These are phyloP conservation scores for Platanista minor DNA, from an alignment of 2,113 vertebrate species.

Conservation along the genomic window DNA sequence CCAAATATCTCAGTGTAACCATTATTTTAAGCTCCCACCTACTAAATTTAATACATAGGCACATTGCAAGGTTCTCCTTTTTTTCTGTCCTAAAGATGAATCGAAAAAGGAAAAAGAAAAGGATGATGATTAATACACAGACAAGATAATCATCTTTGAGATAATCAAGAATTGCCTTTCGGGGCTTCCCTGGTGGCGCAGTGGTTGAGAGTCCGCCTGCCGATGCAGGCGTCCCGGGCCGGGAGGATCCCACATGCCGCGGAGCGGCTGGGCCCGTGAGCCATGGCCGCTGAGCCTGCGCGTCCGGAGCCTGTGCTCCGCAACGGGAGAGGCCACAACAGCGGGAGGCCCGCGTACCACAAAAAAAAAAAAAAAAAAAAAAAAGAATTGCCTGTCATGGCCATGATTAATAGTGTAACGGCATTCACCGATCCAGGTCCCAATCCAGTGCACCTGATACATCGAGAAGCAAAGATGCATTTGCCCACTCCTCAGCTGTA, in stretches of 20 bases:
- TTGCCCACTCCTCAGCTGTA: background rate
- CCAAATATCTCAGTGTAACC: conserved; percentile 25
- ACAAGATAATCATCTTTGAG: background rate
- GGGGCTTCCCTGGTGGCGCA: too few relatives aligned
- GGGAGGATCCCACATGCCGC: too few relatives aligned
- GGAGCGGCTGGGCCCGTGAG: too few relatives aligned
- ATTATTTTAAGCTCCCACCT: conserved; percentile 6
- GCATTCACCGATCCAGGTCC: background rate
- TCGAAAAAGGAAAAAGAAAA: background rate
- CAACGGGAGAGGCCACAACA: too few relatives aligned
- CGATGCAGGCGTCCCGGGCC: too few relatives aligned
- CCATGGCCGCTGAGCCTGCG: too few relatives aligned
- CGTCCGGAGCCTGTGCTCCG: too few relatives aligned
- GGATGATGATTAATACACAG: background rate
- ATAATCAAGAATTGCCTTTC: background rate
- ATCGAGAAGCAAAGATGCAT: background rate
- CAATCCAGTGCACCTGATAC: background rate
- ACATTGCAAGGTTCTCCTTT: background rate
- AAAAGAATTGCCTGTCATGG: background rate
- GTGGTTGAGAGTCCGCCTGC: too few relatives aligned
- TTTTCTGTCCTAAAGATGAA: background rate
- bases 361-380: too few relatives aligned
- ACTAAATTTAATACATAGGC: background rate
- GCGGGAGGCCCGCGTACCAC: too few relatives aligned
- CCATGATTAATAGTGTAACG: background rate